Evolutionary conservation across 2,797 vertebrate species (phyloP).

Genomic region (Chelidonichthys spinosus): DNA sequence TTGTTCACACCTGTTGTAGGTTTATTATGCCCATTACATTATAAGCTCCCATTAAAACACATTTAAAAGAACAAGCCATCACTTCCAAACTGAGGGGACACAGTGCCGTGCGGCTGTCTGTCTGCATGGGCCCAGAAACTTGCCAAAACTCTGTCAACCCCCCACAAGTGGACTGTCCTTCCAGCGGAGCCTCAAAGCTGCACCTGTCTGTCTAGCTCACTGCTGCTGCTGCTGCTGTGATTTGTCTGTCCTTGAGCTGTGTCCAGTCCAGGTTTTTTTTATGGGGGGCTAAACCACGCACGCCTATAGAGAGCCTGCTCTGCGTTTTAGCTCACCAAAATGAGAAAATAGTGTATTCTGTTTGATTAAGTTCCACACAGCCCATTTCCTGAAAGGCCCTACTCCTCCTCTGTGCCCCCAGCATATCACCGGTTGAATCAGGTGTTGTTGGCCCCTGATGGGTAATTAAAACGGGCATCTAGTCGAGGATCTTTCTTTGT

Average conservation of each 20-base stretch:
- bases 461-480: slow-evolving; percentile 32
- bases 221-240: slow-evolving; percentile 22
- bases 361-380: fast-evolving
- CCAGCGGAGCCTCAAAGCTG: slow-evolving; percentile 14
- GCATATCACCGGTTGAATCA: neutral
- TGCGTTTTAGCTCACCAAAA: neutral
- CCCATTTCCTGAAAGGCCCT: neutral
- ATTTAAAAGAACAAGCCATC: neutral
- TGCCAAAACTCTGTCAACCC: slow-evolving; percentile 17
- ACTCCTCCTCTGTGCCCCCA: neutral
- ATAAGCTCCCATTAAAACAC: neutral
- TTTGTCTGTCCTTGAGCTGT: slow-evolving; percentile 16
- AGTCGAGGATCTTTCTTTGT: slow-evolving; percentile 9
- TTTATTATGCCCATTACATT: neutral
- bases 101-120: too few species aligned
- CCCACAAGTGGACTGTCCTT: slow-evolving; percentile 12
- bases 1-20: neutral
- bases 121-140: neutral
- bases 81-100: neutral
- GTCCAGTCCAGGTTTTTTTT: slow-evolving; percentile 12
- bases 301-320: neutral
- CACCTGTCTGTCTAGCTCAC: slow-evolving; percentile 41
- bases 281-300: neutral
- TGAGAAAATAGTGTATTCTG: neutral
- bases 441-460: neutral